phyloP scores from a whole-genome alignment of 2,797 vertebrate species.

The Takifugu ocellatus region DNA sequence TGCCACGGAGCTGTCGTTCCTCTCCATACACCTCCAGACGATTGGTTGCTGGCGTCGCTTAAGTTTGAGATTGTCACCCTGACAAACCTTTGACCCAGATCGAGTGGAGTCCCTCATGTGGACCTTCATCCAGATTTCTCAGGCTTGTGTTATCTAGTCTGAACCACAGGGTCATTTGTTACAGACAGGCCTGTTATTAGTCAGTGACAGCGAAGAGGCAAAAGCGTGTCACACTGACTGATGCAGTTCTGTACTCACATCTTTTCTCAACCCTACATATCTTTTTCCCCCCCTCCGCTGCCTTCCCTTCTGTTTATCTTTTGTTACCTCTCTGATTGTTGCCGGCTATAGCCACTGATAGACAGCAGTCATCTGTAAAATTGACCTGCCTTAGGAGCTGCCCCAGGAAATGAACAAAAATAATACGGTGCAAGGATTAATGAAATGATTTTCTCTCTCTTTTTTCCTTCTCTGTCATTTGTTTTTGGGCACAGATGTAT shows the following conservation, averaged over 20 bases:
- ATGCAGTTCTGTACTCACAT: constrained; percentile 65
- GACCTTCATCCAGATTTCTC: constrained; percentile 48
- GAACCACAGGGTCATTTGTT: constrained; percentile 76
- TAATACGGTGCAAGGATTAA: constrained; percentile 62
- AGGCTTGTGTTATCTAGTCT: constrained; percentile 58
- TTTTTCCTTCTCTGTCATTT: constrained; percentile 23
- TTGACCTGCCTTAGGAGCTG: constrained; percentile 64
- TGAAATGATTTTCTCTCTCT: constrained; percentile 57
- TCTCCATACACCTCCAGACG: constrained; percentile 32
- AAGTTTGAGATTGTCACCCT: constrained; percentile 60
- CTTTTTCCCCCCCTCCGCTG: constrained; percentile 8
- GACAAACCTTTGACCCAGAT: constrained; percentile 58
- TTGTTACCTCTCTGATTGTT: constrained; percentile 66
- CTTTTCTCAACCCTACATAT: constrained; percentile 36
- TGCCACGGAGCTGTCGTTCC: constrained; percentile 26
- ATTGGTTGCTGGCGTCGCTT: constrained; percentile 42
- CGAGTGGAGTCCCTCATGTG: constrained; percentile 45
- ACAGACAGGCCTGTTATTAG: constrained; percentile 70
- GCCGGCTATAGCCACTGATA: constrained; percentile 62
- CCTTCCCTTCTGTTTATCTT: constrained; percentile 32
- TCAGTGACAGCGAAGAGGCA: constrained; percentile 65
- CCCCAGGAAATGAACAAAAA: constrained; percentile 62
- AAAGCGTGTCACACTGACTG: constrained; percentile 65
- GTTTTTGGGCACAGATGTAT: constrained; percentile 48
- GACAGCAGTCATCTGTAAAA: constrained; percentile 81